Base-by-base conservation (phyloP, 2,113 vertebrate species). In the Rhinoptilus africanus region DNA sequence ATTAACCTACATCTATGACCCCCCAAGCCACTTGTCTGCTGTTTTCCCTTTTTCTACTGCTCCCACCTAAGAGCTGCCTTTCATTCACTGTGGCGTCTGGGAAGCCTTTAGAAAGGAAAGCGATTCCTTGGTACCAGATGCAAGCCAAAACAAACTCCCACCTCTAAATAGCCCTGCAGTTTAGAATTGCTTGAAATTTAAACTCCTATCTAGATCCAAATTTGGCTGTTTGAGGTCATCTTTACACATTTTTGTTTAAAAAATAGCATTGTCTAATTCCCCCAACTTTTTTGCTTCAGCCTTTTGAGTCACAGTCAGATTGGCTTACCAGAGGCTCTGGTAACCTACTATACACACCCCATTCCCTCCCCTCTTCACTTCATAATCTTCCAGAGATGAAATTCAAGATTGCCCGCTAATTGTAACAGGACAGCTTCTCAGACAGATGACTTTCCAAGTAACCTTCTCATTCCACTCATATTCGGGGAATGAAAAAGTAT, bases 401-500 rank as follows among this genome's bases (percentile, higher is more conserved):
- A 98, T 93, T 95, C 93, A 96, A 97, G 94, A 97, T 94, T 96
- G 69, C 80, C 75, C 9, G 1, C 88, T 96, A 97, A 97, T 91
- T 94, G 82, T 77, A 96, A 88, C 93, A 97, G 95, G 92, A 97
- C 89, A 97, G 77, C 92, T 96, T 97, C 97, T 97, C 96, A 98
- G 95, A 98, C 94, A 92, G 93, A 83, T 92, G 95, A 96, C 92
- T 97, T 97, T 96, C 95, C 94, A 97, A 97, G 76, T 95, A 97
- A 96, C 95, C 92, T 97, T 96, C 94, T 98, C 97, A 96, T 97
- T 98, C 96, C 85, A 92, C 86, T 97, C 95, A 90, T 96, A 93
- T 96, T 97, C 80, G 2, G 74, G 87, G 94, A 96, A 94, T 64
- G 71, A 96, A 84, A 92, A 96, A 94, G 74, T 87, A 62, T 91